Evolutionary conservation across 1,140 invertebrate genomes (phyloP).

Genomic region (Elymnias hypermnestra): DNA sequence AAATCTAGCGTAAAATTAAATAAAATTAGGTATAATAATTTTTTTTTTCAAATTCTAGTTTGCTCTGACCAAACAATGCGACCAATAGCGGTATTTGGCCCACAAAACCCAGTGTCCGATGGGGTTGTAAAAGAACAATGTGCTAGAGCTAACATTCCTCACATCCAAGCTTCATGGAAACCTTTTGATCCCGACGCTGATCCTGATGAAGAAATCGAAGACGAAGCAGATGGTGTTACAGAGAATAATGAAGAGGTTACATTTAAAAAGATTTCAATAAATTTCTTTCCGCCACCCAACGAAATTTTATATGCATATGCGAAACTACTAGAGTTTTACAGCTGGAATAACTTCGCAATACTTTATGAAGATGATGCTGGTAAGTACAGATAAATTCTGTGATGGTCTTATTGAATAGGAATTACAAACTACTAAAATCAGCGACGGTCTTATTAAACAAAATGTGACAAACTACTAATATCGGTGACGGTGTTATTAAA

Average conservation of each 20-base stretch:
- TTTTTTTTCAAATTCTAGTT: slow-evolving; percentile 52
- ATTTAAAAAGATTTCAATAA: slow-evolving; percentile 71
- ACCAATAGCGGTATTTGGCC: slow-evolving; percentile 84
- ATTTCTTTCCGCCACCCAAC: slow-evolving; percentile 83
- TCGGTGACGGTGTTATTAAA: too few relatives aligned
- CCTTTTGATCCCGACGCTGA: slow-evolving; percentile 51
- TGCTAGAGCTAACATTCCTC: slow-evolving; percentile 82
- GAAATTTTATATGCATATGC: slow-evolving; percentile 81
- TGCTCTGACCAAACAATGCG: slow-evolving; percentile 79
- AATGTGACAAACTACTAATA: too few relatives aligned
- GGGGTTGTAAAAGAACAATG: slow-evolving; percentile 84
- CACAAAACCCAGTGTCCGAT: slow-evolving; percentile 79
- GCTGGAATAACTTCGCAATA: slow-evolving; percentile 85
- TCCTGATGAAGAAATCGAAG: slow-evolving; percentile 14
- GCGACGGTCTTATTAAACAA: too few relatives aligned
- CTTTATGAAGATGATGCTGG: slow-evolving; percentile 77
- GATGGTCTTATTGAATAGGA: too few relatives aligned
- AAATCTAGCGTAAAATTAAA: too few relatives aligned
- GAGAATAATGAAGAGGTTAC: slow-evolving; percentile 8
- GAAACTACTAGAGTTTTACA: slow-evolving; percentile 81
- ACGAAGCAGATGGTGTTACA: too few relatives aligned
- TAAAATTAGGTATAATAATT: background rate
- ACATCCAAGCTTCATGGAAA: slow-evolving; percentile 85
- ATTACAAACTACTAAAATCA: too few relatives aligned
- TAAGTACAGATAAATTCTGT: slow-evolving; percentile 47